Conservation (phyloP, 2,113 vertebrate species). For the Passer montanus region DNA sequence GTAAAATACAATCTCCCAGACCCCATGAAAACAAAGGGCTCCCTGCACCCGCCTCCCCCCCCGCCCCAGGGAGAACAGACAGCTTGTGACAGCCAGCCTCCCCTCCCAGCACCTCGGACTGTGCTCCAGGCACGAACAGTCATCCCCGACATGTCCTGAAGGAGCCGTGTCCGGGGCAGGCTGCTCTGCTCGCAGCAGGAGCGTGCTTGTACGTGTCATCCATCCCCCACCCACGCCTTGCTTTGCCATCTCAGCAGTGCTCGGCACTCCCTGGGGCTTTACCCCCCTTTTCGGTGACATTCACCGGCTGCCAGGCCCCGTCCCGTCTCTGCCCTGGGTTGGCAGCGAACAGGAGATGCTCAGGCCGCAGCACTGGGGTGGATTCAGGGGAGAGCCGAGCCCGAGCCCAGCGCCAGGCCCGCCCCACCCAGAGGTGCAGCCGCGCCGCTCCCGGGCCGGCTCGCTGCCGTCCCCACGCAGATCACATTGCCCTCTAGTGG, state of each 20-base stretch:
- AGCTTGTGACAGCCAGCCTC: background rate
- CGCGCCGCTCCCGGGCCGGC: rapidly evolving
- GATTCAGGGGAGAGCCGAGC: rapidly evolving
- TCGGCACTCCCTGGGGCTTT: background rate
- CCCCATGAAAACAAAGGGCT: background rate
- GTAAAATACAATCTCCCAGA: background rate
- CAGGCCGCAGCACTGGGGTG: rapidly evolving
- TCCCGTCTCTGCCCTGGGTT: background rate
- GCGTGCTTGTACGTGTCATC: rapidly evolving
- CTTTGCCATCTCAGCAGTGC: background rate
- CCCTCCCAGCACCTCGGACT: background rate
- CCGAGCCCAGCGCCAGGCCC: background rate
- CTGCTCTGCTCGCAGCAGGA: background rate
- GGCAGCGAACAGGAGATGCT: background rate
- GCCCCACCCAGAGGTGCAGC: rapidly evolving
- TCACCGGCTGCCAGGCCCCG: background rate
- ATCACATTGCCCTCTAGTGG: slow-evolving; percentile 54
- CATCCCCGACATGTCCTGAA: background rate
- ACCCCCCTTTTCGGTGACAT: background rate
- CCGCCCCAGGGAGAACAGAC: background rate
- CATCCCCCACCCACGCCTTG: background rate
- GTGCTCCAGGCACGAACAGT: background rate
- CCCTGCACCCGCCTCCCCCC: background rate
- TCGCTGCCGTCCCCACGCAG: background rate
- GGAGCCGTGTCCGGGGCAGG: background rate